Percentiles rank a stretch among this genome's conserved stretches.
phyloP scores from a whole-genome alignment of 2,888 invertebrate genomes.

The Taenaris catops region DNA sequence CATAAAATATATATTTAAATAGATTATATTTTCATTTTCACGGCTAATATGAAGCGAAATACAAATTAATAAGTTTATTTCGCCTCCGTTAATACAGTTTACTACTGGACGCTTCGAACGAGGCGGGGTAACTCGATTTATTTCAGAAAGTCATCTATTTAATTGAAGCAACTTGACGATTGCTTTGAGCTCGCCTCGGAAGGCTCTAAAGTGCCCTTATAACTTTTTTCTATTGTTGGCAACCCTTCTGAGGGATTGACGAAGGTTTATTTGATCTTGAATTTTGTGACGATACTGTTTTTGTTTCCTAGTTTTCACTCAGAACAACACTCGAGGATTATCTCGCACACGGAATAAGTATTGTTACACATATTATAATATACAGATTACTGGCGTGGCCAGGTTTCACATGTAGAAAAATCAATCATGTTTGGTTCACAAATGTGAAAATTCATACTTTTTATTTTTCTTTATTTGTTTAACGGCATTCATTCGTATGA shows the following conservation, averaged over 20 bases:
- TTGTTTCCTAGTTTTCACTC: too few relatives aligned
- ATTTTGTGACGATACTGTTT: constrained; percentile 8
- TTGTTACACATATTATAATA: too few relatives aligned
- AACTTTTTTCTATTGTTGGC: constrained; percentile 33
- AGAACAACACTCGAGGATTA: too few relatives aligned
- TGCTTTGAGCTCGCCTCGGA: constrained; percentile 29
- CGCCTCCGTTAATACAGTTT: constrained; percentile 6
- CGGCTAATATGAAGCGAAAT: not conserved
- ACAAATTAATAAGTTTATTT: constrained; percentile 3
- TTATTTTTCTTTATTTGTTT: too few relatives aligned
- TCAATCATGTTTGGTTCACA: too few relatives aligned
- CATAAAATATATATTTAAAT: too few relatives aligned
- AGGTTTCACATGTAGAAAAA: too few relatives aligned
- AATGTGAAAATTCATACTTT: too few relatives aligned
- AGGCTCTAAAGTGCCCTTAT: constrained; percentile 28
- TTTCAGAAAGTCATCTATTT: constrained; percentile 48
- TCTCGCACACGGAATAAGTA: too few relatives aligned
- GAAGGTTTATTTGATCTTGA: constrained; percentile 16
- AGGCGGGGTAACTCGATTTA: constrained; percentile 16
- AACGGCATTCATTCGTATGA: too few relatives aligned
- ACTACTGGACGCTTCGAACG: constrained; percentile 1
- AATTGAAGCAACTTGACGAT: constrained; percentile 43
- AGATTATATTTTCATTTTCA: too few relatives aligned
- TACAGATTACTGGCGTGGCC: too few relatives aligned
- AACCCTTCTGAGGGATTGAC: constrained; percentile 20